Percentiles rank a stretch among this genome's conserved stretches.
Conservation (phyloP, 2,888 invertebrate genomes). For the Caenorhabditis parvicauda region DNA sequence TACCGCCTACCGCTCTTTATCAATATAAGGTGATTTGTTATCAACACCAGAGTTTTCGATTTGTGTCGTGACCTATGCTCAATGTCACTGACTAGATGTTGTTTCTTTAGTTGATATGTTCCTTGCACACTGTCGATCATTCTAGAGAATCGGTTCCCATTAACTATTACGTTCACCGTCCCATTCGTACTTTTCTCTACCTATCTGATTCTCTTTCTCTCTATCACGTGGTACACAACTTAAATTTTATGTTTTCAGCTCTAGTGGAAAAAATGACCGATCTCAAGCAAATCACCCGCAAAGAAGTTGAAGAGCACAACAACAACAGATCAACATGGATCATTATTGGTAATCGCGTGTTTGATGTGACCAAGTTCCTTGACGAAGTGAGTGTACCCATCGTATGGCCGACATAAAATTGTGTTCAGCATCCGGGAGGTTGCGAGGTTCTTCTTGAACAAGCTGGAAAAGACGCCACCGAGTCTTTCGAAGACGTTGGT, state of each 20-base stretch:
- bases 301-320: constrained; percentile 58
- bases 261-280: constrained; percentile 14
- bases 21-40: no score
- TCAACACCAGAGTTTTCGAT: no score
- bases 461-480: constrained; percentile 60
- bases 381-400: constrained; percentile 46
- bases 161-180: no score
- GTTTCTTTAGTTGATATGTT: no score
- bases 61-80: no score
- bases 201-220: not conserved
- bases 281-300: constrained; percentile 25
- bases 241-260: not conserved
- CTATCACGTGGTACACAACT: not conserved
- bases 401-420: not conserved
- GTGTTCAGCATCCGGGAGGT: constrained; percentile 60
- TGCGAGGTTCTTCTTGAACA: constrained; percentile 62
- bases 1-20: no score
- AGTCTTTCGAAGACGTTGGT: constrained; percentile 62
- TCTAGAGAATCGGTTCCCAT: no score
- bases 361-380: constrained; percentile 61
- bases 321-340: constrained; percentile 55
- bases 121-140: no score
- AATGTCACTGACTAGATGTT: no score
- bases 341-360: constrained; percentile 60
- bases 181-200: no score